Evolutionary conservation across 2,888 invertebrate species (phyloP), one percentile per base, ranked within the genome.

Genomic region (Drosophila paracracens): DNA sequence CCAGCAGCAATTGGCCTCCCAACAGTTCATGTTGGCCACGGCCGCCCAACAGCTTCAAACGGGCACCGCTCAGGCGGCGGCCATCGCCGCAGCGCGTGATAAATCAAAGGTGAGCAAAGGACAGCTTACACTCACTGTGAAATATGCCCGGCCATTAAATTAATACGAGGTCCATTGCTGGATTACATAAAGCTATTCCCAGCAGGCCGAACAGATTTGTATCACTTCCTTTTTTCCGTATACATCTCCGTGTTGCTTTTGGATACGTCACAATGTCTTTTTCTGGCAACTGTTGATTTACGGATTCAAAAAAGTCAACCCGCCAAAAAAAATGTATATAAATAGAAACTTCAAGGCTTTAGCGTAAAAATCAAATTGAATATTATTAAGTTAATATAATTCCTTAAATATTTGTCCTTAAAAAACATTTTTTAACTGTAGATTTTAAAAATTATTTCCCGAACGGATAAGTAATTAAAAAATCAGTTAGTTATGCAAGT

Each of bases 91-190:
- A 51, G 77, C 89, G 69, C 93, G 95, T 75, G 95, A 95, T 83
- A 94, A 95, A 92, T 95, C 96, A 78, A 94, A 95, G 93, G 95
- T 95, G 51, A 72, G 67, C 21, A 25, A 31, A 31, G 21, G 40
- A 56, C 36, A 56, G 38, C 27, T 27, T 50, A 10, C 10, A 56
- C 11, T 2, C 36, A 38, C 13, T 13, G 5, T 27, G 8, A 54
- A 13, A 25, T 54, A 54, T n/a, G 54, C 2, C 16, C 6, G 10
- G n/a, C 10, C 16, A 8, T 18, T 21, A 46, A 46, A 46, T 46
- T 21, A 46, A 46, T 21, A 16, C 46, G 4, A 21, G 21, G 2
- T 16, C 21, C 46, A 46, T 16, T 21, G 7, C 21, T 46, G 25
- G 25, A 16, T 46, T 25, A 25, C 46, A 46, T 46, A 46, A 46